These are phyloP conservation scores for Agrotis puta DNA, from an alignment of 2,888 invertebrate genomes.

Conservation along the genomic window DNA sequence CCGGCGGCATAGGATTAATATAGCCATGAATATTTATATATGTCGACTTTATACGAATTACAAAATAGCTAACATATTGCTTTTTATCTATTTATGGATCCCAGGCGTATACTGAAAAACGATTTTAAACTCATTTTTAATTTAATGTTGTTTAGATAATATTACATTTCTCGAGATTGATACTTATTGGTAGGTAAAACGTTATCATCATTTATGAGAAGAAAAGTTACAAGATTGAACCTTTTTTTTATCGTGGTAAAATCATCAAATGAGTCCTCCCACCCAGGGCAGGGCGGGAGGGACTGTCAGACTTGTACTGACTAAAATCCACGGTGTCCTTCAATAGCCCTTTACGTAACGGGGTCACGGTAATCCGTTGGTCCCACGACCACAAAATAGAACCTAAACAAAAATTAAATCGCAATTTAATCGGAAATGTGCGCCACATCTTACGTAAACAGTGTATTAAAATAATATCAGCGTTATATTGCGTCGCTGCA, in stretches of 20 bases:
- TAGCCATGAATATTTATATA: conserved; percentile 49
- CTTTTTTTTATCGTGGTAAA: too few species aligned
- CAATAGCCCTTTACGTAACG: too few species aligned
- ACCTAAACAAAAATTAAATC: background rate
- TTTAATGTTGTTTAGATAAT: too few species aligned
- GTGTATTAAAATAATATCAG: conserved; percentile 63
- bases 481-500: conserved; percentile 44
- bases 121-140: background rate
- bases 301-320: too few species aligned
- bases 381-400: too few species aligned
- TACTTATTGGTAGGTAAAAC: background rate
- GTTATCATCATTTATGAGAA: too few species aligned
- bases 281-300: too few species aligned
- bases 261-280: too few species aligned
- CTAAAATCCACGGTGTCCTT: too few species aligned
- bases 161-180: background rate
- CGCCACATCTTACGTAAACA: conserved; percentile 26
- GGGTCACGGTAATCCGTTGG: too few species aligned
- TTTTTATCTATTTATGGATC: background rate
- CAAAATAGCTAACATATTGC: conserved; percentile 26
- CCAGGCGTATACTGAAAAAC: background rate
- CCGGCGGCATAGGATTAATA: conserved; percentile 40
- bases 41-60: conserved; percentile 23
- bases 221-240: too few species aligned
- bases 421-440: background rate